Evolutionary conservation across 2,797 vertebrate species (phyloP).

Genomic region (Enteromius trimaculatus): DNA sequence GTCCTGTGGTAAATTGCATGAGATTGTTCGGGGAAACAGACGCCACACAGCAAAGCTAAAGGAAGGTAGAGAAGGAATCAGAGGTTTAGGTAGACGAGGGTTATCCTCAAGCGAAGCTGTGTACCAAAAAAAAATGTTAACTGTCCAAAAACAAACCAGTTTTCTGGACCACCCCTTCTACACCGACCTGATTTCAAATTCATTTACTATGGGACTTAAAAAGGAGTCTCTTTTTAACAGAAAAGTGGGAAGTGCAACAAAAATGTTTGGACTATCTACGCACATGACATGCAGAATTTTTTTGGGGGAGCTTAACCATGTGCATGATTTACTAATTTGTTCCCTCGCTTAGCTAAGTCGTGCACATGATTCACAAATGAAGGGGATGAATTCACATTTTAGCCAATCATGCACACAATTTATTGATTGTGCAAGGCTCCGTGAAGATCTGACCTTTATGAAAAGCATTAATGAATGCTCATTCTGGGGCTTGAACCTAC

Average conservation of each 20-base stretch:
- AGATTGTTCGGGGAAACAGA: slow-evolving; percentile 13
- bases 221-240: background rate
- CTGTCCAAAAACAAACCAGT: background rate
- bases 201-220: background rate
- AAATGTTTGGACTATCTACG: background rate
- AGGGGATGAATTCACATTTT: too few species aligned
- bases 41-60: slow-evolving; percentile 31
- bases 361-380: too few species aligned
- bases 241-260: background rate
- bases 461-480: background rate
- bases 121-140: slow-evolving; percentile 53
- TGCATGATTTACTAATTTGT: too few species aligned
- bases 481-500: background rate
- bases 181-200: background rate
- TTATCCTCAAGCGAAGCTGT: slow-evolving; percentile 60
- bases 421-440: too few species aligned
- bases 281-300: too few species aligned
- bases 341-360: too few species aligned
- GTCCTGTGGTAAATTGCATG: slow-evolving; percentile 8
- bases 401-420: too few species aligned
- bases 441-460: background rate
- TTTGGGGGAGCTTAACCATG: too few species aligned
- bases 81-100: slow-evolving; percentile 15
- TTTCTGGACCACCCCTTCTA: slow-evolving; percentile 54
- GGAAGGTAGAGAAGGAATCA: slow-evolving; percentile 7